Evolutionary conservation across 2,797 vertebrate genomes (phyloP).

Genomic region (Anniella stebbinsi): DNA sequence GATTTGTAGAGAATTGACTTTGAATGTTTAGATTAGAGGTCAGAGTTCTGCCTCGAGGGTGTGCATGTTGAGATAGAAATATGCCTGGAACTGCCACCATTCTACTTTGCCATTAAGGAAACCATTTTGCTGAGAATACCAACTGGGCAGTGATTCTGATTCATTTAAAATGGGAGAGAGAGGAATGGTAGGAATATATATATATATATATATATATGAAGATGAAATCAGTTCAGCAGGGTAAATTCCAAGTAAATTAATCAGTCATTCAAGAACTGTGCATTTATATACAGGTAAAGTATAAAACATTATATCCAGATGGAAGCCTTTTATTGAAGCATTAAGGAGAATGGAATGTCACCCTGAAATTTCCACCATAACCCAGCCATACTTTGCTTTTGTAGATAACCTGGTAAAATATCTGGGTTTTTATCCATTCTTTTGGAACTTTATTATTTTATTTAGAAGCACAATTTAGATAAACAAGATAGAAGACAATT

Average conservation of each 20-base stretch:
- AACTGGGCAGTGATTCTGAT: constrained; percentile 60
- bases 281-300: constrained; percentile 73
- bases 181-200: not conserved
- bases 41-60: constrained; percentile 79
- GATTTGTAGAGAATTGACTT: constrained; percentile 76
- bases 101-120: constrained; percentile 54
- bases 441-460: constrained; percentile 5
- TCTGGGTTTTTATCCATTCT: constrained; percentile 2
- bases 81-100: constrained; percentile 45
- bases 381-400: constrained; percentile 42
- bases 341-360: constrained; percentile 64
- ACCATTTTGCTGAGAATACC: constrained; percentile 62
- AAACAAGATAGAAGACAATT: constrained; percentile 36
- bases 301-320: constrained; percentile 62
- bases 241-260: constrained; percentile 72
- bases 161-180: constrained; percentile 68
- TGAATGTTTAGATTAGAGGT: constrained; percentile 78
- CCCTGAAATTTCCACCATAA: constrained; percentile 65
- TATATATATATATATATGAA: constrained; percentile 55
- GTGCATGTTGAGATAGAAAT: constrained; percentile 46
- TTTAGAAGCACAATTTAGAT: constrained; percentile 27
- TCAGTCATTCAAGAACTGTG: constrained; percentile 68
- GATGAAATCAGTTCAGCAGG: constrained; percentile 68
- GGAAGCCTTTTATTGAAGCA: constrained; percentile 65
- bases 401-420: constrained; percentile 34